phyloP scores from a whole-genome alignment of 2,797 vertebrate species.

The Molossus alvarezi region DNA sequence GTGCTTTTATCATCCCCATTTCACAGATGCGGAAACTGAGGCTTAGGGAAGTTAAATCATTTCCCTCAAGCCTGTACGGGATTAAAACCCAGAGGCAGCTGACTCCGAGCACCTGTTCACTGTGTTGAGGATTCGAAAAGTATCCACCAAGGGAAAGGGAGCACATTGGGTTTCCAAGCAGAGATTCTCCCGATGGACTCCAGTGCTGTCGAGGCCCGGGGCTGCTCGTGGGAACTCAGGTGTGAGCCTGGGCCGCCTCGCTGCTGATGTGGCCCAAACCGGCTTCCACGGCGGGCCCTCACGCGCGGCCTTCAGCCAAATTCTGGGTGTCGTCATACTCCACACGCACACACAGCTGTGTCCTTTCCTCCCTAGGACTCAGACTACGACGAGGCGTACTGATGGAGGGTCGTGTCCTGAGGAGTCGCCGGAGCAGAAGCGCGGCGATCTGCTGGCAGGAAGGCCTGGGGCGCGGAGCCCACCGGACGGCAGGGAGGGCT shows the following conservation, averaged over 20 bases:
- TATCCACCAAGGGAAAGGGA: neutral
- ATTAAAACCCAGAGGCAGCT: neutral
- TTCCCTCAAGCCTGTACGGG: neutral
- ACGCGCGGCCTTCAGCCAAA: neutral
- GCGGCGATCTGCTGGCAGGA: too few species aligned
- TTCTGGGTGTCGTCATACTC: rapidly evolving
- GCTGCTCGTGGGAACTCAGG: neutral
- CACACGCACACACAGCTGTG: rapidly evolving
- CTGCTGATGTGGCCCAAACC: neutral
- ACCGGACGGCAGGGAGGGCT: too few species aligned
- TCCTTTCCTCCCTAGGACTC: slow-evolving; percentile 84
- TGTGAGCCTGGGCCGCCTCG: neutral
- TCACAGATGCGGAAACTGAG: slow-evolving; percentile 31
- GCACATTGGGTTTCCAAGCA: neutral
- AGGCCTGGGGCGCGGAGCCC: too few species aligned
- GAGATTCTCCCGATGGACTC: neutral
- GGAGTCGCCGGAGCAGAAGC: neutral
- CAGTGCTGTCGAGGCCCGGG: neutral
- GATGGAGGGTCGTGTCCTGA: slow-evolving; percentile 19
- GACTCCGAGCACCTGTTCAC: neutral
- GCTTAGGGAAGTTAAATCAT: neutral
- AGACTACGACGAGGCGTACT: slow-evolving; percentile 89
- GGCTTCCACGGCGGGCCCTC: neutral
- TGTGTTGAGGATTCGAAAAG: neutral
- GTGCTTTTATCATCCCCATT: neutral